A percentile compares a stretch with the other conserved stretches of the same genome.
phyloP scores from a whole-genome alignment of 2,113 vertebrate genomes.

The Silurus asotus region DNA sequence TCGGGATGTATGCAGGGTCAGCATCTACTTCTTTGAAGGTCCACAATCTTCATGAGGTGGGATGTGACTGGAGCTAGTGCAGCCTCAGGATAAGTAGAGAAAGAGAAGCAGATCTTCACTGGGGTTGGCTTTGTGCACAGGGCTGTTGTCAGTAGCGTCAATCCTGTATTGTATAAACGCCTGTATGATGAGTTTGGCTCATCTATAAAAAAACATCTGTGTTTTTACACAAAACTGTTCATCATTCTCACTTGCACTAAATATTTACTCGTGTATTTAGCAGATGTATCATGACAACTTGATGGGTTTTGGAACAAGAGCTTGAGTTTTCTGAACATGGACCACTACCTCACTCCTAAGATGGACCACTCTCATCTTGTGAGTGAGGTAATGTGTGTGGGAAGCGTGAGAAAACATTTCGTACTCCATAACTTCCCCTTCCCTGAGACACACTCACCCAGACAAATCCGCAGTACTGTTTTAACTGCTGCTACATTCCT shows the following conservation, averaged over 20 bases:
- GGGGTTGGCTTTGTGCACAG: no score
- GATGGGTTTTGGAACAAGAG: neutral
- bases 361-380: no score
- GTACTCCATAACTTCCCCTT: neutral
- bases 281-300: conserved; percentile 17
- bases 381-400: neutral
- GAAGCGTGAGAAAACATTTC: neutral
- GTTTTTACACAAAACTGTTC: neutral
- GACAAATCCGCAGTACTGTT: neutral
- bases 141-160: neutral
- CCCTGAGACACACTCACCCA: neutral
- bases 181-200: neutral
- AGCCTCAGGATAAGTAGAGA: no score
- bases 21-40: no score
- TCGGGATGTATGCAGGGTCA: no score
- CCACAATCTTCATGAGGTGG: no score
- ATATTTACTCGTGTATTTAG: neutral
- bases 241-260: neutral
- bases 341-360: no score
- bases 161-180: no score
- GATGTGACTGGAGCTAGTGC: no score
- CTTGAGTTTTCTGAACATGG: neutral
- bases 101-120: no score
- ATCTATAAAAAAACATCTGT: neutral
- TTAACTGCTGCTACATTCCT: neutral